Evolutionary conservation across 2,797 vertebrate species (phyloP).

Genomic region (Tragelaphus oryx): DNA sequence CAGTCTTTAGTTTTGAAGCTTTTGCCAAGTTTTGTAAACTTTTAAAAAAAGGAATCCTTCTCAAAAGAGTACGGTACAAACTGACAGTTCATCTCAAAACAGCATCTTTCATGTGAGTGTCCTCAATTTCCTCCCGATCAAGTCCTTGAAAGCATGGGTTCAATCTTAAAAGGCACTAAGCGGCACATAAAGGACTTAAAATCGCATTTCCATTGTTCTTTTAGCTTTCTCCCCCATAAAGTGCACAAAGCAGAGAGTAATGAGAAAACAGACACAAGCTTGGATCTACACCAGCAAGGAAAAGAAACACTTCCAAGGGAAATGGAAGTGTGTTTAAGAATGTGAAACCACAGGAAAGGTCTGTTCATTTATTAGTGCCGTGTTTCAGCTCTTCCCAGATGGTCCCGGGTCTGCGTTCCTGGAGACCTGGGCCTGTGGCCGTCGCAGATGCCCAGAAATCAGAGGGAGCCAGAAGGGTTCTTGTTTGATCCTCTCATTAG

Average conservation of each 20-base stretch:
- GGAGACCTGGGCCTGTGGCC: neutral
- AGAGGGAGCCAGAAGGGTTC: neutral
- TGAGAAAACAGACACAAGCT: neutral
- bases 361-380: slow-evolving; percentile 38
- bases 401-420: neutral
- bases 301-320: slow-evolving; percentile 48
- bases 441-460: neutral
- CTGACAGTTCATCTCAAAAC: neutral
- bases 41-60: slow-evolving; percentile 3
- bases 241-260: slow-evolving; percentile 71
- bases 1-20: slow-evolving; percentile 47
- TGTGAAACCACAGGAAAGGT: neutral
- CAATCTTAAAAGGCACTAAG: slow-evolving; percentile 71
- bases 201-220: neutral
- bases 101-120: neutral
- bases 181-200: slow-evolving; percentile 56
- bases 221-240: slow-evolving; percentile 59
- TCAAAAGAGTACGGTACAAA: neutral
- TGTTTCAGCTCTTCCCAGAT: neutral
- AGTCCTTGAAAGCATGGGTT: neutral
- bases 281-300: slow-evolving; percentile 19
- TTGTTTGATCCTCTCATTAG: neutral
- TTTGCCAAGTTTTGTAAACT: slow-evolving; percentile 51
- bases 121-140: neutral
- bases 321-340: slow-evolving; percentile 23